Conservation (phyloP, 1,140 invertebrate species). For the Harlomillsia oculata region DNA sequence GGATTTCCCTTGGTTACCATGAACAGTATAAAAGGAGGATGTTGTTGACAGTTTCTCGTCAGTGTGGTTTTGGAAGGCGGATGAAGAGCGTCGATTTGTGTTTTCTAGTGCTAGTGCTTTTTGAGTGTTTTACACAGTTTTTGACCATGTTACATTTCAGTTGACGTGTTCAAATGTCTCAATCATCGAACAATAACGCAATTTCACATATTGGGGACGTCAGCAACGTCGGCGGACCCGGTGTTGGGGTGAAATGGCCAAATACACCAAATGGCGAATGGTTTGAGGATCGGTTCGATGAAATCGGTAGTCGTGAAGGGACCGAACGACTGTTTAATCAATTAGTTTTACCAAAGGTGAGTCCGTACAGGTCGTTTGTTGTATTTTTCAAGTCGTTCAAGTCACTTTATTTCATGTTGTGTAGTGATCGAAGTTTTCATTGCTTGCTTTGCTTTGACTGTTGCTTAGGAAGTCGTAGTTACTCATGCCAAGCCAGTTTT, state of each 20-base stretch:
- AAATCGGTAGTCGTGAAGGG: slow-evolving; percentile 46
- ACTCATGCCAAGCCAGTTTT: slow-evolving; percentile 42
- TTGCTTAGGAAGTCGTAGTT: slow-evolving; percentile 42
- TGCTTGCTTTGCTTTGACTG: slow-evolving; percentile 17
- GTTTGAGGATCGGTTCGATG: slow-evolving; percentile 51
- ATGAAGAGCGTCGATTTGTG: too few relatives aligned
- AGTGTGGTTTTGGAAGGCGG: too few relatives aligned
- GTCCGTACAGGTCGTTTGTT: not conserved
- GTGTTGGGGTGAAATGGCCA: slow-evolving; percentile 27
- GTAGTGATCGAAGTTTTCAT: not conserved
- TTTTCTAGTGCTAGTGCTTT: too few relatives aligned
- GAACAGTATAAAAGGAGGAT: too few relatives aligned
- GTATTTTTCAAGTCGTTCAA: not conserved
- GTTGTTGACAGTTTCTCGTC: too few relatives aligned
- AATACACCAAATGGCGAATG: slow-evolving; percentile 39
- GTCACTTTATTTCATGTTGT: not conserved
- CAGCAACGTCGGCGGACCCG: slow-evolving; percentile 18
- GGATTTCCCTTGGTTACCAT: too few relatives aligned
- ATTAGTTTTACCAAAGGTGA: slow-evolving; percentile 47
- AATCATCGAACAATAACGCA: too few relatives aligned
- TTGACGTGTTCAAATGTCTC: too few relatives aligned
- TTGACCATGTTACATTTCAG: too few relatives aligned
- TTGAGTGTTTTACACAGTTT: too few relatives aligned
- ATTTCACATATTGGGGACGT: not conserved
- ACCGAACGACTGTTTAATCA: slow-evolving; percentile 48